Base-by-base conservation (phyloP, 2,113 vertebrate species). In the Myotis yumanensis region DNA sequence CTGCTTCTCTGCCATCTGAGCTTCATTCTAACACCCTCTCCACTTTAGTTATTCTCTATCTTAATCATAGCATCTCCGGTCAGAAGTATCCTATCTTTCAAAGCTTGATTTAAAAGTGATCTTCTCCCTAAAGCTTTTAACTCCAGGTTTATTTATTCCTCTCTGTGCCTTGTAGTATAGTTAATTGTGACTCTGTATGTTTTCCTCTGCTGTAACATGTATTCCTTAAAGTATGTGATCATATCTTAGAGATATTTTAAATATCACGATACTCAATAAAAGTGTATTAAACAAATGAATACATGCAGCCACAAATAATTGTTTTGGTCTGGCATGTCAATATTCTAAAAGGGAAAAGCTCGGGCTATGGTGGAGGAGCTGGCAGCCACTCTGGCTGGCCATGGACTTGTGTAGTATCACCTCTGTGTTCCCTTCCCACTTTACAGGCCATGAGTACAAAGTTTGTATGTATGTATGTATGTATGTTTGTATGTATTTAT, bases 1-100 rank as follows among this genome's bases (percentile, higher is more conserved):
- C 87, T 82, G 72, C 92, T 62, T 87, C 71, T 72, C 81, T 95
- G 69, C 89, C 8, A 10, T 37, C 40, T 82, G 87, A 75, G 51
- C 46, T 73, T 84, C 10, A 20, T 43, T 84, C 51, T 77, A 72
- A 68, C 11, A 75, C 59, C 18, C 64, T 18, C 17, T 86, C 83
- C 16, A 73, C 59, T 52, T 85, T 54, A 32, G 25, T 80, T 28
- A 80, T 62, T 90, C 68, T 86, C 43, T 85, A 2, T 64, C 87
- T 48, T 51, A 81, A 25, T 54, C 66, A 69, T 23, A 11, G 20
- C 20, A 35, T 64, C 80, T 86, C 52, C 30, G 11, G 57, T 93
- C 37, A 71, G 52, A 62, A 32, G 17, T 46, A 12, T 73, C 30
- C 40, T 6, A 22, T 81, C n/a, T 73, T 35, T 92, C 32, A 35